Evolutionary conservation across 2,888 invertebrate species (phyloP).

Genomic region (Volucella zonaria): DNA sequence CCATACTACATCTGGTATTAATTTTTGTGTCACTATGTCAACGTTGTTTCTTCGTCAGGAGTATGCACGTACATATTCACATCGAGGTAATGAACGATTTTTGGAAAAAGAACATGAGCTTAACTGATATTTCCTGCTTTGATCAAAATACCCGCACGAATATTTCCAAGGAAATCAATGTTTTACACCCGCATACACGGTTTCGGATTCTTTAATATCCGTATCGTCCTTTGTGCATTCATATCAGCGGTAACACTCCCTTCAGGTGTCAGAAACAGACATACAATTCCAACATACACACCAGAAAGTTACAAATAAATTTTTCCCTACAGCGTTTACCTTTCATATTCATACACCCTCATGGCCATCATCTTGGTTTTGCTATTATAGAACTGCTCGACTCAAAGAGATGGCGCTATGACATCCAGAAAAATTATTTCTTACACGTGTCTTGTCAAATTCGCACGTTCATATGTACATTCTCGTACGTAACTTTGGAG

Average conservation of each 20-base stretch:
- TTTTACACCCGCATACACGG: background rate
- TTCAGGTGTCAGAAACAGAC: constrained; percentile 32
- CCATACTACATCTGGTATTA: too few species aligned
- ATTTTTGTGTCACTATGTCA: too few species aligned
- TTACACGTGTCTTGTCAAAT: constrained; percentile 52
- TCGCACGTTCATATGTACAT: constrained; percentile 9
- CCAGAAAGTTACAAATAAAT: constrained; percentile 17
- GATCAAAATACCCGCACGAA: background rate
- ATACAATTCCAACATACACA: background rate
- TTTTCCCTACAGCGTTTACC: background rate
- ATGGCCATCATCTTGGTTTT: background rate
- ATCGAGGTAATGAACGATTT: too few species aligned
- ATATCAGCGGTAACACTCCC: background rate
- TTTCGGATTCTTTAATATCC: background rate
- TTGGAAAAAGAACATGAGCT: too few species aligned
- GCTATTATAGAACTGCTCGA: background rate
- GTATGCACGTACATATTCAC: too few species aligned
- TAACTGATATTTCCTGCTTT: background rate
- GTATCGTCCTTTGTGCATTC: constrained; percentile 9
- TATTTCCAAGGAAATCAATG: too few species aligned
- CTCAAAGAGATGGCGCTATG: constrained; percentile 21
- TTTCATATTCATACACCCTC: constrained; percentile 7
- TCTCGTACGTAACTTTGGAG: constrained; percentile 3
- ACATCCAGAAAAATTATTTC: constrained; percentile 41
- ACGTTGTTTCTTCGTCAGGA: too few species aligned